A percentile compares a stretch with the other conserved stretches of the same genome.
Conservation (phyloP, 1,140 invertebrate genomes). For the Philopotamus ludificatus region DNA sequence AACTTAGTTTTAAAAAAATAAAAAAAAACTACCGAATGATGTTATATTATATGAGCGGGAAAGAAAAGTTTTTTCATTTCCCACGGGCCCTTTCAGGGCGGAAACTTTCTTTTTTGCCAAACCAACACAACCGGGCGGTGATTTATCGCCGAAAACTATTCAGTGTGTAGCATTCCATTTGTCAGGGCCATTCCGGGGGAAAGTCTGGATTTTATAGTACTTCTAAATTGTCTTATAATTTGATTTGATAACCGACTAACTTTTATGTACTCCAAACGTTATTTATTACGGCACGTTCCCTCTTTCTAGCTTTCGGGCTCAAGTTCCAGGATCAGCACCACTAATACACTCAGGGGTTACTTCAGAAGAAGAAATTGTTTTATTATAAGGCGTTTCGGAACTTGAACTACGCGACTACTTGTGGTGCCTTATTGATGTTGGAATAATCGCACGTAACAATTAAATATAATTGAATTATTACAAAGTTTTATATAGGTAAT, state of each 20-base stretch:
- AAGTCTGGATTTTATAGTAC: slow-evolving; percentile 15
- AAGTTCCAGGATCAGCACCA: no score
- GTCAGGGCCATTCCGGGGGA: slow-evolving; percentile 1
- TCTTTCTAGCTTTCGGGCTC: not conserved
- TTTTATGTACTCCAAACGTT: slow-evolving; percentile 19
- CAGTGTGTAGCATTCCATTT: slow-evolving; percentile 23
- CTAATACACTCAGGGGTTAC: no score
- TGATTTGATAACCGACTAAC: slow-evolving; percentile 23
- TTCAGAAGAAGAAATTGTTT: no score
- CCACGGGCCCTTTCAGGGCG: slow-evolving; percentile 29
- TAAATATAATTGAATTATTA: no score
- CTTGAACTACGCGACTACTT: no score
- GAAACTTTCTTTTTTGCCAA: not conserved
- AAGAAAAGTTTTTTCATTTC: slow-evolving; percentile 40
- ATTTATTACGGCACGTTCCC: slow-evolving; percentile 8
- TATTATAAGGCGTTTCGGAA: no score
- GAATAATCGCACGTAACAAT: no score
- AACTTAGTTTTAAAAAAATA: not conserved
- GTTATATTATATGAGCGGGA: slow-evolving; percentile 18
- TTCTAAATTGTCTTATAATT: slow-evolving; percentile 31
- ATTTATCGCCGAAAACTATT: slow-evolving; percentile 27
- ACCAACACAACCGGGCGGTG: slow-evolving; percentile 14
- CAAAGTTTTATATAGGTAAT: no score
- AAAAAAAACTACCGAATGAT: slow-evolving; percentile 23
- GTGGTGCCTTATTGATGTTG: no score